A percentile compares a stretch with the other conserved stretches of the same genome.
These are phyloP conservation scores for Mesorhabditis belari DNA, from an alignment of 2,888 invertebrate genomes.

Conservation along the genomic window DNA sequence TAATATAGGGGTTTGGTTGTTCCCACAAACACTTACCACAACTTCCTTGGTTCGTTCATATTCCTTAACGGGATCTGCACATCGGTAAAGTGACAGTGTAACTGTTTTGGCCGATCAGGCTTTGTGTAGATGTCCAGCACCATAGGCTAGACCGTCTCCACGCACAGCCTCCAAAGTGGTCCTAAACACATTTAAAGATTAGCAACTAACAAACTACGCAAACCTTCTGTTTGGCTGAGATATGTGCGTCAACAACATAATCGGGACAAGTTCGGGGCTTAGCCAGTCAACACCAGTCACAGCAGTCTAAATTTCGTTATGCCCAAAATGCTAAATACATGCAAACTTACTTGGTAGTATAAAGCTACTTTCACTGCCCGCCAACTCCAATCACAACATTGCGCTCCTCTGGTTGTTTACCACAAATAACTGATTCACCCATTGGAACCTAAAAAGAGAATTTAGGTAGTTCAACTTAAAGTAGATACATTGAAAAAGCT, in stretches of 20 bases:
- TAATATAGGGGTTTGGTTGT: neutral
- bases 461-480: neutral
- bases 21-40: constrained; percentile 59
- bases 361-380: constrained; percentile 35
- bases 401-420: neutral
- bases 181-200: constrained; percentile 12
- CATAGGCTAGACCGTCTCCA: constrained; percentile 77
- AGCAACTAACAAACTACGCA: neutral
- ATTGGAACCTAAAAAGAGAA: constrained; percentile 1
- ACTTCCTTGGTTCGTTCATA: constrained; percentile 72
- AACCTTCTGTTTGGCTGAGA: constrained; percentile 73
- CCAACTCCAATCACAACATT: constrained; percentile 23
- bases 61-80: constrained; percentile 72
- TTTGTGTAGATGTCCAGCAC: no score
- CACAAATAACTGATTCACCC: constrained; percentile 1
- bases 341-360: no score
- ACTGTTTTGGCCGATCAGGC: no score
- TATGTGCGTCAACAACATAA: constrained; percentile 76
- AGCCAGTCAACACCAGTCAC: constrained; percentile 66
- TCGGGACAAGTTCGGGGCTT: constrained; percentile 67
- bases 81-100: constrained; percentile 68
- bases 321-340: neutral
- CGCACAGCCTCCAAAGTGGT: constrained; percentile 64
- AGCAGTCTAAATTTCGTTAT: constrained; percentile 63
- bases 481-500: neutral